Evolutionary conservation across 2,888 invertebrate species (phyloP).

Genomic region (Lycia hirtaria): DNA sequence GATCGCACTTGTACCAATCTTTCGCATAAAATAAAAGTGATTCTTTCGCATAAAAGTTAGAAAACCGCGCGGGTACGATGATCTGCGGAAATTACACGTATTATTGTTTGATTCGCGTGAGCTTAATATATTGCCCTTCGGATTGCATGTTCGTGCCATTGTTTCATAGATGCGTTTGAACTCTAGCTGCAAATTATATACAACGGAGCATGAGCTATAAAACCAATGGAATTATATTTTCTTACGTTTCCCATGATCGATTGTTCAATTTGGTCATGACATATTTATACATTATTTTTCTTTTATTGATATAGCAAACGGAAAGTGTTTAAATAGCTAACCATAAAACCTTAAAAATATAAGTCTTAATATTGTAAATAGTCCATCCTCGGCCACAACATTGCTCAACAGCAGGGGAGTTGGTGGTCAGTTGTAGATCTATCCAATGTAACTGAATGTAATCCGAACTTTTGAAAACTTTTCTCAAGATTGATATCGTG

Average conservation of each 20-base stretch:
- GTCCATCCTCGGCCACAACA: no score
- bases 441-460: no score
- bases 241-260: constrained; percentile 11
- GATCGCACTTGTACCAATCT: constrained; percentile 67
- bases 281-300: not conserved
- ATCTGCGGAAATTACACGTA: constrained; percentile 67
- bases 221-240: constrained; percentile 17
- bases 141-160: constrained; percentile 59
- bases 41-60: constrained; percentile 62
- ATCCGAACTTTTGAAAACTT: constrained; percentile 20
- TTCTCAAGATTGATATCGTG: constrained; percentile 35
- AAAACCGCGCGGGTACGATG: constrained; percentile 53
- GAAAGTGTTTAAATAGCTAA: constrained; percentile 7
- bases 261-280: not conserved
- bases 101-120: constrained; percentile 57
- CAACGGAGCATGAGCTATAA: constrained; percentile 17
- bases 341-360: constrained; percentile 35
- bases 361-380: no score
- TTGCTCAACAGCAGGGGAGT: no score
- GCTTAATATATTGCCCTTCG: constrained; percentile 57
- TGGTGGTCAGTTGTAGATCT: no score
- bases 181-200: constrained; percentile 40
- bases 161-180: constrained; percentile 49
- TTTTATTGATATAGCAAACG: no score
- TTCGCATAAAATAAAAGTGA: constrained; percentile 62